These are phyloP conservation scores for Parazoanthus darwini DNA, from an alignment of 92 coral and sea anemone genomes.

Conservation along the genomic window DNA sequence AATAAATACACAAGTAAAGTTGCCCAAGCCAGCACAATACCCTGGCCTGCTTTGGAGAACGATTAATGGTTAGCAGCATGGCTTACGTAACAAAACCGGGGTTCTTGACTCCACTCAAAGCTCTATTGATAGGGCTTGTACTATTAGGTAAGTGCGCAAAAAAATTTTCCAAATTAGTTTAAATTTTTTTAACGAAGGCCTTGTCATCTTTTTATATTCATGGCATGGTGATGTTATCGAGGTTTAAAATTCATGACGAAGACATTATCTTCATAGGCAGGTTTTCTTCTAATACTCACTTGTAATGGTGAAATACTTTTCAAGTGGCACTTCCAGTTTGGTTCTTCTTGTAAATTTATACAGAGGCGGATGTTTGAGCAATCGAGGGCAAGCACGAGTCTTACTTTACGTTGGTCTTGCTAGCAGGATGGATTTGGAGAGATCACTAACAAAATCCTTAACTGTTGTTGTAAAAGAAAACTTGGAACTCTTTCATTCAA, in stretches of 20 bases:
- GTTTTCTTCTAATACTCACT: no score
- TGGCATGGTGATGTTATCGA: no score
- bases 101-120: not conserved
- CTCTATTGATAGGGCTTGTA: not conserved
- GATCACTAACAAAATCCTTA: no score
- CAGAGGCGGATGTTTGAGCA: not conserved
- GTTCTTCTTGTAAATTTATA: not conserved
- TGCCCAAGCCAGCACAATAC: not conserved
- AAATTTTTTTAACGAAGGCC: not conserved
- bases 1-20: constrained; percentile 10
- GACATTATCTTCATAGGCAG: not conserved
- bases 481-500: not conserved
- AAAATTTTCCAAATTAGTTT: not conserved
- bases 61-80: not conserved
- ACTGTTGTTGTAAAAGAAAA: no score
- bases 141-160: constrained; percentile 19
- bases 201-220: no score
- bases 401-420: not conserved
- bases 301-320: no score
- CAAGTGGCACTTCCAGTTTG: not conserved
- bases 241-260: not conserved
- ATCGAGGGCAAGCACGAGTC: not conserved
- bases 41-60: not conserved
- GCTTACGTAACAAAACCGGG: not conserved
- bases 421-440: not conserved